These are phyloP conservation scores for Liopterus haemorrhoidalis DNA, from an alignment of 2,888 invertebrate species.

Conservation along the genomic window DNA sequence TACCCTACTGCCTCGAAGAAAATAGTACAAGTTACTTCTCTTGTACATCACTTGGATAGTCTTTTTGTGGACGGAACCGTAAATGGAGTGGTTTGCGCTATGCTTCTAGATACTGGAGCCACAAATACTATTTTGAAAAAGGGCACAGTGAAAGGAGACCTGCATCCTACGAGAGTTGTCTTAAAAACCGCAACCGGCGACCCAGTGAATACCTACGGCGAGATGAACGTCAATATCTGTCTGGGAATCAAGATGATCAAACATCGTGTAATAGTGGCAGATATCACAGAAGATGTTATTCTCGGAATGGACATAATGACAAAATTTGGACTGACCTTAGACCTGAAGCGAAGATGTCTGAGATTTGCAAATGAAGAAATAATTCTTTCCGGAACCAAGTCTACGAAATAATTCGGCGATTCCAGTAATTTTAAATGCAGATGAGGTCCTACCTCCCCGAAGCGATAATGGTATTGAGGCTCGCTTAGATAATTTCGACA, in stretches of 20 bases:
- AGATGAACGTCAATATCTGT: no score
- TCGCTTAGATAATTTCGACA: neutral
- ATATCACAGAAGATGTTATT: neutral
- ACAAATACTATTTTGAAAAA: no score
- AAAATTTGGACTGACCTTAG: neutral
- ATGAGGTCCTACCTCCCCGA: slow-evolving; percentile 1
- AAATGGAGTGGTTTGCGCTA: no score
- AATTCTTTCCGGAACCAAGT: neutral
- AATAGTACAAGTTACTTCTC: no score
- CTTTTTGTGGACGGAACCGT: slow-evolving; percentile 5
- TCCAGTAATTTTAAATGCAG: neutral
- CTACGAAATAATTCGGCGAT: neutral
- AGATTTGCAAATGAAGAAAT: neutral
- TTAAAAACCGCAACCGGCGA: slow-evolving; percentile 2
- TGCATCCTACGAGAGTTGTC: no score
- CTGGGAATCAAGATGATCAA: no score
- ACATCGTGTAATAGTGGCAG: neutral
- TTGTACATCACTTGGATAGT: no score
- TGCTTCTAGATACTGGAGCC: no score
- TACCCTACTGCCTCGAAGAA: no score
- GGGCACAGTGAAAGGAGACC: no score
- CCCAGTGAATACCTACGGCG: neutral
- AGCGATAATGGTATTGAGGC: neutral
- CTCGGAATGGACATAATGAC: slow-evolving; percentile 1
- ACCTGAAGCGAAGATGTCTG: neutral